A percentile compares a stretch with the other conserved stretches of the same genome.
phyloP scores from a whole-genome alignment of 2,888 invertebrate species.

The Mactromeris polynyma region DNA sequence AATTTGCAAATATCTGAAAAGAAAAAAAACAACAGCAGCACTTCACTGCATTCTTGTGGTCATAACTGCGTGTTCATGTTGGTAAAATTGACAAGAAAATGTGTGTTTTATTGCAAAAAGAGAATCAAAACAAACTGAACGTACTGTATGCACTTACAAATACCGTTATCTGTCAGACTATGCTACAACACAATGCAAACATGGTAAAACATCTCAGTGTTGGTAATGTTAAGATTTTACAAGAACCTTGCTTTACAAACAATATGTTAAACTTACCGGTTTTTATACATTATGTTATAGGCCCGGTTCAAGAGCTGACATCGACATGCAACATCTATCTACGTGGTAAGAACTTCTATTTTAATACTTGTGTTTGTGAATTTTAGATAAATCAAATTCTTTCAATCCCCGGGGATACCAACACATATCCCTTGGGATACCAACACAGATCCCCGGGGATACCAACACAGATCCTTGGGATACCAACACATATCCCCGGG shows the following conservation, averaged over 20 bases:
- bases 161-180: not conserved
- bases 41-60: constrained; percentile 8
- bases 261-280: not conserved
- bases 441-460: too few relatives aligned
- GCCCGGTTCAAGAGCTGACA: not conserved
- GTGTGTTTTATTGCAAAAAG: not conserved
- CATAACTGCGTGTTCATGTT: not conserved
- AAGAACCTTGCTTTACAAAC: not conserved
- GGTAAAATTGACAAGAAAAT: not conserved
- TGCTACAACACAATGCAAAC: not conserved
- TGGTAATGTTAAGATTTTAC: constrained; percentile 3
- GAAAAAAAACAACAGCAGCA: not conserved
- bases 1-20: not conserved
- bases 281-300: not conserved
- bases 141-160: not conserved
- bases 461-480: too few relatives aligned
- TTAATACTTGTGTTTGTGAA: not conserved
- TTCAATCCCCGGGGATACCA: too few relatives aligned
- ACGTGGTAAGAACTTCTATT: not conserved
- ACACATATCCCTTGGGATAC: too few relatives aligned
- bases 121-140: not conserved
- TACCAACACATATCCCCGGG: too few relatives aligned
- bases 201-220: not conserved
- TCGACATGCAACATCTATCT: not conserved
- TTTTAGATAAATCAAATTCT: not conserved